Base-by-base conservation (phyloP, 2,113 vertebrate genomes). In the Cisticola juncidis region DNA sequence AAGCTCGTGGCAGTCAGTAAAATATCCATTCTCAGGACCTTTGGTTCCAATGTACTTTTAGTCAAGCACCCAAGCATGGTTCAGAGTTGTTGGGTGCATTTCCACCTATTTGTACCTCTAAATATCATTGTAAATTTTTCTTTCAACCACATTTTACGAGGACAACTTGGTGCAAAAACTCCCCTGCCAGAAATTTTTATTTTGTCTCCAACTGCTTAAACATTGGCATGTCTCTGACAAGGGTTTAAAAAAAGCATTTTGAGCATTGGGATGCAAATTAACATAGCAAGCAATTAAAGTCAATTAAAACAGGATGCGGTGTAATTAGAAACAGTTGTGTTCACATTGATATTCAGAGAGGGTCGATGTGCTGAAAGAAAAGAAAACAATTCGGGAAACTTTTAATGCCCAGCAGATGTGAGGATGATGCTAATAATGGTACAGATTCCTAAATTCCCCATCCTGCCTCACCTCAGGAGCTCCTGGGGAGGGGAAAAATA, bases 261-360 rank as follows among this genome's bases (percentile, higher is more conserved):
- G 84, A 95, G 95, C 74, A 98, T 97, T 97, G 96, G 94, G 58
- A 97, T 98, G 98, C 97, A 98, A 98, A 98, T 98, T 81, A 97
- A 51, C 68, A 95, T 90, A 86, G 40, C 60, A 96, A 97, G 96
- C 97, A 98, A 98, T 98, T 98, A 98, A 97, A 97, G 91, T 97
- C 94, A 95, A 98, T 98, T 98, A 98, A 97, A 97, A 85, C 95
- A 97, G 98, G 98, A 98, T 98, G 95, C 94, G 84, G 95, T 90
- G 90, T 97, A 98, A 98, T 98, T 98, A 98, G 97, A 95, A 97
- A 95, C 97, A 97, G 93, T 97, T 96, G 96, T 96, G 96, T 83
- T 96, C 97, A 92, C 97, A 97, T 97, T 98, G 97, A 82, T 97
- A 97, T 98, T 97, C 97, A 96, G 90, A 88, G 87, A 94, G 81